Percentiles rank a stretch among this genome's conserved stretches.
phyloP scores from a whole-genome alignment of 2,113 vertebrate species.

The Poeciliopsis turrubarensis region DNA sequence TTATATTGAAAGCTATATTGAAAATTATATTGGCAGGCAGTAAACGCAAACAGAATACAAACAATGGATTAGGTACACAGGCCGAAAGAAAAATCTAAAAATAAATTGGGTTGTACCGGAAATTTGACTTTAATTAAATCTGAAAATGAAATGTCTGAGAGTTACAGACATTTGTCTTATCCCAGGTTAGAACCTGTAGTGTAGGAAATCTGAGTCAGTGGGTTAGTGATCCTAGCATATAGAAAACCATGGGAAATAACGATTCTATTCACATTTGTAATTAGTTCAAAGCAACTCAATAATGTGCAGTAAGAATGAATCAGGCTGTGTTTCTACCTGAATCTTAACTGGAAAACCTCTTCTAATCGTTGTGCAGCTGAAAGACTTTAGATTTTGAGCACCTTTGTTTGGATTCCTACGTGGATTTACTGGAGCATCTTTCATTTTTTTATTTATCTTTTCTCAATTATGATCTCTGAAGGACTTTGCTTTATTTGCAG shows the following conservation, averaged over 20 bases:
- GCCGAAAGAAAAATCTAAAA: conserved; percentile 44
- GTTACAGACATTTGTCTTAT: conserved; percentile 13
- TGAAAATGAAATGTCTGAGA: conserved; percentile 13
- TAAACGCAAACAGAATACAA: conserved; percentile 35
- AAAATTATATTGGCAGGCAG: not conserved
- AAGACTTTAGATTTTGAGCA: conserved; percentile 57
- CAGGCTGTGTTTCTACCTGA: conserved; percentile 1
- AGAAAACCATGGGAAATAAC: conserved; percentile 1
- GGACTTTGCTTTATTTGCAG: conserved; percentile 48
- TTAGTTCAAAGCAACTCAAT: not conserved
- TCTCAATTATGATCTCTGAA: conserved; percentile 15
- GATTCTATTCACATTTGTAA: conserved; percentile 33
- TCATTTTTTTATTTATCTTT: conserved; percentile 48
- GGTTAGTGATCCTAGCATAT: conserved; percentile 1
- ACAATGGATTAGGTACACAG: conserved; percentile 36
- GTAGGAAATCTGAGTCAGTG: not conserved
- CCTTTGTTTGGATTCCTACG: conserved; percentile 64
- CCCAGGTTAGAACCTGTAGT: conserved; percentile 7
- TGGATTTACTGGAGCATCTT: conserved; percentile 56
- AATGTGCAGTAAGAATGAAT: conserved; percentile 6
- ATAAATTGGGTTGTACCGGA: conserved; percentile 20
- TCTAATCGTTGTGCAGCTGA: conserved; percentile 69
- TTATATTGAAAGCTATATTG: not conserved
- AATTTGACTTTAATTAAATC: not conserved
- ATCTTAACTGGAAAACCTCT: conserved; percentile 56